Conservation (phyloP, 2,113 vertebrate species). For the Phodopus roborovskii region DNA sequence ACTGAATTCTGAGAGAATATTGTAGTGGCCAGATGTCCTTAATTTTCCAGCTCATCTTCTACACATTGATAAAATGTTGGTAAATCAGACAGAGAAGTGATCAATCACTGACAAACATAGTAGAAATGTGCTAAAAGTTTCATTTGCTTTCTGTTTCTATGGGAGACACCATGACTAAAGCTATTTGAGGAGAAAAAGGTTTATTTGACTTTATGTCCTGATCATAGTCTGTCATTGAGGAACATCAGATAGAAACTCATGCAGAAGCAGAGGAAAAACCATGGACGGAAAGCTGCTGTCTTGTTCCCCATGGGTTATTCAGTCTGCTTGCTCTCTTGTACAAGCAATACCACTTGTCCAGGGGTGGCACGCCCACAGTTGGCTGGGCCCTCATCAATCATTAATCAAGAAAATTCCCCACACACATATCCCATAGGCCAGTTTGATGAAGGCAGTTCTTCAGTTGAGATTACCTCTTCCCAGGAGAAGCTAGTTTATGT, state of each 20-base stretch:
- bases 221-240: neutral
- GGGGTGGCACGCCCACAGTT: neutral
- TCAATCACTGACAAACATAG: neutral
- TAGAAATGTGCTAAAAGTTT: slow-evolving; percentile 47
- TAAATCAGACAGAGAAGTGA: slow-evolving; percentile 2
- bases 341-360: neutral
- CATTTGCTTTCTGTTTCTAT: neutral
- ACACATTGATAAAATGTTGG: neutral
- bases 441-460: neutral
- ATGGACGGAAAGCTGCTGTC: neutral
- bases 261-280: neutral
- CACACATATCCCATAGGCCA: neutral
- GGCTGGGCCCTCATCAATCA: neutral
- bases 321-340: neutral
- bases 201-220: neutral
- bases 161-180: neutral
- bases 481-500: neutral
- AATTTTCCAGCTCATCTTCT: neutral
- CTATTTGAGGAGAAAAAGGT: neutral
- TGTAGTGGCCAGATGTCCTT: neutral
- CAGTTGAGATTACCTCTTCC: neutral
- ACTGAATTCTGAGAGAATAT: neutral
- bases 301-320: neutral
- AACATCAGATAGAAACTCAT: neutral
- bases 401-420: neutral